phyloP scores from a whole-genome alignment of 2,113 vertebrate genomes.

The Regulus satrapa region DNA sequence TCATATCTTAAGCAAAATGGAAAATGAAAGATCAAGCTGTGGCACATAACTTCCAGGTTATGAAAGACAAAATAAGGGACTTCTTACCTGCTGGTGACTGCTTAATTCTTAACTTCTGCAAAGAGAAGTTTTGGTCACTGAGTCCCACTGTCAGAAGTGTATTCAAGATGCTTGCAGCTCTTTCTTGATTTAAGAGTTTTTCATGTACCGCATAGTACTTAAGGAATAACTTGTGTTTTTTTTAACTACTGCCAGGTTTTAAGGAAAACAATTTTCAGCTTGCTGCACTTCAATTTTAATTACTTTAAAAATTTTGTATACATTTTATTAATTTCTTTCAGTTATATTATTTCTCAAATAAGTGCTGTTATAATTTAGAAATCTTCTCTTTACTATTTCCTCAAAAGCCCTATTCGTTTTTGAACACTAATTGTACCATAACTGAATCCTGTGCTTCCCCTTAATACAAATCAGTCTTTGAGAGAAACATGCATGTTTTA shows the following conservation, averaged over 20 bases:
- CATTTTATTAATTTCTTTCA: background rate
- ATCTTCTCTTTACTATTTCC: background rate
- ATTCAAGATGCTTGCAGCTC: background rate
- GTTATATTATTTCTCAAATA: background rate
- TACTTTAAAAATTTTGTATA: accelerated
- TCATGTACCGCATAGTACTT: background rate
- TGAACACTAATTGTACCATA: background rate
- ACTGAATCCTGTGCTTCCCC: background rate
- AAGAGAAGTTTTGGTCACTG: background rate
- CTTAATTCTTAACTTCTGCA: background rate
- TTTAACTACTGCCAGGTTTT: background rate
- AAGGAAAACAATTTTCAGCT: background rate
- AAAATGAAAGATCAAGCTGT: background rate
- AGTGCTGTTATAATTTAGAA: background rate
- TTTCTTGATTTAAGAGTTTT: background rate
- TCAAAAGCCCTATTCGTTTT: background rate
- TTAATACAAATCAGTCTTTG: background rate
- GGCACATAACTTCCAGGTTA: background rate
- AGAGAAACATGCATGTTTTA: background rate
- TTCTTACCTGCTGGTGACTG: background rate
- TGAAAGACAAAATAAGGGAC: background rate
- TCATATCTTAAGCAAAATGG: background rate
- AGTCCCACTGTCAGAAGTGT: background rate
- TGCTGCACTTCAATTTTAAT: background rate
- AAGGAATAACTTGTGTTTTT: background rate